Percentiles rank a stretch among this genome's conserved stretches.
phyloP scores from a whole-genome alignment of 2,797 vertebrate genomes.

The Liasis olivaceus region DNA sequence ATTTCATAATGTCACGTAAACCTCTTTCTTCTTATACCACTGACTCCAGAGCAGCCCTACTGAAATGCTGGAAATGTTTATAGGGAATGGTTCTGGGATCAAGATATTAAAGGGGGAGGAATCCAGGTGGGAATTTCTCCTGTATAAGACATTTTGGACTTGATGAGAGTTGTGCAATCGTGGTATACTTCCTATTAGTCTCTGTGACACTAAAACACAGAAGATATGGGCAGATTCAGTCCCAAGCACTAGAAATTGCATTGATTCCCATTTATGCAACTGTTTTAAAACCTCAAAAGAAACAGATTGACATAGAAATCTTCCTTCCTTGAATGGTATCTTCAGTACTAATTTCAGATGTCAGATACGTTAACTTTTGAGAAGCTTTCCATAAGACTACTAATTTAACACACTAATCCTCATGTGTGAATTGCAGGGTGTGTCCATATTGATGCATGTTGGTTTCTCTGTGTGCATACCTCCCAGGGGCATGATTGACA shows the following conservation, averaged over 20 bases:
- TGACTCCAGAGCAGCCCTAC: neutral
- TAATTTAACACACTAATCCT: neutral
- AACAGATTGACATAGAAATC: neutral
- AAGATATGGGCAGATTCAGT: neutral
- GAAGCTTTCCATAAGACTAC: neutral
- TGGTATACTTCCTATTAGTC: neutral
- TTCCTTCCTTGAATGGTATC: neutral
- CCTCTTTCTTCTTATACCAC: neutral
- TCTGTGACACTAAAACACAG: neutral
- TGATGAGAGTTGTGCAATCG: fast-evolving
- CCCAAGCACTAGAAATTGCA: constrained; percentile 4
- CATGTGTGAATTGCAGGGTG: neutral
- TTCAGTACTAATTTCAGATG: constrained; percentile 36
- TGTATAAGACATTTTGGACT: no score
- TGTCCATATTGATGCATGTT: neutral
- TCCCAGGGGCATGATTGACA: no score
- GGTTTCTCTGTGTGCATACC: neutral
- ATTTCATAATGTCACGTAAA: constrained; percentile 24
- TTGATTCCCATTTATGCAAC: constrained; percentile 12
- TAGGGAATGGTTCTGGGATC: neutral
- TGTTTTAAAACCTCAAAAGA: constrained; percentile 20
- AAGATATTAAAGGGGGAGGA: no score
- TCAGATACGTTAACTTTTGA: constrained; percentile 29
- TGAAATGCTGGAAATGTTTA: neutral
- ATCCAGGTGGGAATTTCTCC: neutral